Conservation (phyloP, 37 sponge, comb jelly and placozoan species). For the Oopsacas minuta region DNA sequence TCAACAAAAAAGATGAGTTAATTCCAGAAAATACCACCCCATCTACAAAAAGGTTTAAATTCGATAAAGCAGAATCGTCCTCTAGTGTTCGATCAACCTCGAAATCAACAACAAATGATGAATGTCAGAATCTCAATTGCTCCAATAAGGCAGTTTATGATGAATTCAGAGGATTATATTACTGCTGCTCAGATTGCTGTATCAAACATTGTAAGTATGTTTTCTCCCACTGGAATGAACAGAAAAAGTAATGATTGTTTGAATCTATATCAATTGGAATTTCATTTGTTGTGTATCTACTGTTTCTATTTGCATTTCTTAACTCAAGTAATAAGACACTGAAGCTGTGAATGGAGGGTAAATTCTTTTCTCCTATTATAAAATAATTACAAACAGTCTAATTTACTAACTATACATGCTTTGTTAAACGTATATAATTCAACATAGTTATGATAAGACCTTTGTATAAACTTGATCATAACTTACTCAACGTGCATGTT, state of each 20-base stretch:
- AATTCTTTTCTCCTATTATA: too few relatives aligned
- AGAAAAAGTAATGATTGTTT: neutral
- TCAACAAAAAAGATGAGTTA: neutral
- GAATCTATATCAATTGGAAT: neutral
- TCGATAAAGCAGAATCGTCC: neutral
- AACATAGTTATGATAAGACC: too few relatives aligned
- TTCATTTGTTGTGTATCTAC: neutral
- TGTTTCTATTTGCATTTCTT: conserved; percentile 7
- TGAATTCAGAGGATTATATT: neutral
- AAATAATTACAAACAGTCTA: too few relatives aligned
- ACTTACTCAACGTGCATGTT: too few relatives aligned
- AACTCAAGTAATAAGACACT: neutral
- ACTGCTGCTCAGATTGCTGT: conserved; percentile 3
- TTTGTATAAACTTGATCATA: too few relatives aligned
- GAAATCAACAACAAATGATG: neutral
- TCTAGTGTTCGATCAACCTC: neutral
- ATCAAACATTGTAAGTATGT: neutral
- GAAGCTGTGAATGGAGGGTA: neutral
- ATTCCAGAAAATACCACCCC: neutral
- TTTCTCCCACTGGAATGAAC: neutral
- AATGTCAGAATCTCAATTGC: neutral
- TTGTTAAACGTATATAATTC: too few relatives aligned
- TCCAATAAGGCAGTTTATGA: neutral
- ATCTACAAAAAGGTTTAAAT: neutral
- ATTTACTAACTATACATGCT: too few relatives aligned